These are phyloP conservation scores for Agriopis leucophaearia DNA, from an alignment of 2,888 invertebrate species.

Conservation along the genomic window DNA sequence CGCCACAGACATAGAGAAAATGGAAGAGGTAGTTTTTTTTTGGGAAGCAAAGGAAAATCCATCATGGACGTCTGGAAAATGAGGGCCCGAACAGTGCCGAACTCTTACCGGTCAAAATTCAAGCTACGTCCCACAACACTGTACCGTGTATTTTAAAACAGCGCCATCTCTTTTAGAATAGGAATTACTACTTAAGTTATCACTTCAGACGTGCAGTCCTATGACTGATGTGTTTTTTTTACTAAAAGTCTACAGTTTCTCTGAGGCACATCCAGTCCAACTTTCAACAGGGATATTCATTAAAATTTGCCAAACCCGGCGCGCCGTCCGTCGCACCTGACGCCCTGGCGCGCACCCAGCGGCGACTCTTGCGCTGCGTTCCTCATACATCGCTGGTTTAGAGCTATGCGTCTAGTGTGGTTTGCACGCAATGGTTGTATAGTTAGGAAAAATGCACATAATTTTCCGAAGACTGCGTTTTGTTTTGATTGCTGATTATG, in stretches of 20 bases:
- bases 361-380: constrained; percentile 37
- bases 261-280: constrained; percentile 60
- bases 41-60: too few species aligned
- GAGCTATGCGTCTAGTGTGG: constrained; percentile 11
- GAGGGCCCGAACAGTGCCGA: not conserved
- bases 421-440: constrained; percentile 37
- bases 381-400: constrained; percentile 41
- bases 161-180: too few species aligned
- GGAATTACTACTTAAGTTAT: too few species aligned
- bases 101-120: not conserved
- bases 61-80: not conserved
- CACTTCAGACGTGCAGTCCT: too few species aligned
- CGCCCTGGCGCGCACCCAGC: constrained; percentile 49
- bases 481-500: not conserved
- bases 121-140: too few species aligned
- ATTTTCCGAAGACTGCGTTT: constrained; percentile 3
- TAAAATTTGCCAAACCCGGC: constrained; percentile 67
- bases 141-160: too few species aligned
- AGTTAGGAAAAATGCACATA: not conserved
- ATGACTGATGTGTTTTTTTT: too few species aligned
- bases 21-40: constrained; percentile 51
- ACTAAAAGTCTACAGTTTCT: too few species aligned
- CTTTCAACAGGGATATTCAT: constrained; percentile 69
- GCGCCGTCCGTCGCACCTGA: constrained; percentile 61
- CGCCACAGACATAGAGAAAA: constrained; percentile 43